A percentile compares a stretch with the other conserved stretches of the same genome.
Conservation (phyloP, 2,113 vertebrate genomes). For the Scatophagus argus region DNA sequence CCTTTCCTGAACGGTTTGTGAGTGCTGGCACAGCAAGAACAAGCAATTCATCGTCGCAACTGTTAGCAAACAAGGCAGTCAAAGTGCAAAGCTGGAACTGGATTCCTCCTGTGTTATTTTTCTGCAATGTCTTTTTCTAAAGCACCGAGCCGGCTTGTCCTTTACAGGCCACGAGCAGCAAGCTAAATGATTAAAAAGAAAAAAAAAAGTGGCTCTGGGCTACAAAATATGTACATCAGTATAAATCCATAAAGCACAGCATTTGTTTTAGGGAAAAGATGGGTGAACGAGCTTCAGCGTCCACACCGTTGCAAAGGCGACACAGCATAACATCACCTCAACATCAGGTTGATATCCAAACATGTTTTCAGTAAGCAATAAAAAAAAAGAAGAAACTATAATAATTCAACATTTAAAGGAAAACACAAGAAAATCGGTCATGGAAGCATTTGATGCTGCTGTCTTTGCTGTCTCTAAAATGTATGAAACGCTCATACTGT, state of each 20-base stretch:
- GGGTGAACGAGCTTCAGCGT: not conserved
- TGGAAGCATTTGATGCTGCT: not conserved
- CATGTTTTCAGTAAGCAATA: not conserved
- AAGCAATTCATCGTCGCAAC: slow-evolving; percentile 32
- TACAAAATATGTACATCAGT: not conserved
- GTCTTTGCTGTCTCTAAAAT: slow-evolving; percentile 3
- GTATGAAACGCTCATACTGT: not conserved
- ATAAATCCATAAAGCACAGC: not conserved
- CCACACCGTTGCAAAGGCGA: not conserved
- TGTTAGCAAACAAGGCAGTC: slow-evolving; percentile 28
- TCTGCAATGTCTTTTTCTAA: not conserved
- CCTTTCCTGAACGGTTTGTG: slow-evolving; percentile 48
- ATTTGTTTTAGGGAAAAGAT: not conserved
- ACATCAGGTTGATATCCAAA: not conserved
- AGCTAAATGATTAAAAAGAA: not conserved
- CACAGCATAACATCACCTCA: not conserved
- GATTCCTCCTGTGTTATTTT: not conserved
- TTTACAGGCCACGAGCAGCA: slow-evolving; percentile 4
- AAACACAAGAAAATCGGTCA: not conserved
- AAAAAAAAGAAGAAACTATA: not conserved
- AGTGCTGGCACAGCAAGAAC: slow-evolving; percentile 53
- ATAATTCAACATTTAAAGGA: slow-evolving; percentile 8
- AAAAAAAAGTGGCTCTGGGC: not conserved
- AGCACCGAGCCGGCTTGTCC: not conserved
- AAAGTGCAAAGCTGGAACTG: slow-evolving; percentile 26